A percentile compares a stretch with the other conserved stretches of the same genome.
Evolutionary conservation across 1,140 invertebrate species (phyloP).

Genomic region (Neodiprion virginianus): DNA sequence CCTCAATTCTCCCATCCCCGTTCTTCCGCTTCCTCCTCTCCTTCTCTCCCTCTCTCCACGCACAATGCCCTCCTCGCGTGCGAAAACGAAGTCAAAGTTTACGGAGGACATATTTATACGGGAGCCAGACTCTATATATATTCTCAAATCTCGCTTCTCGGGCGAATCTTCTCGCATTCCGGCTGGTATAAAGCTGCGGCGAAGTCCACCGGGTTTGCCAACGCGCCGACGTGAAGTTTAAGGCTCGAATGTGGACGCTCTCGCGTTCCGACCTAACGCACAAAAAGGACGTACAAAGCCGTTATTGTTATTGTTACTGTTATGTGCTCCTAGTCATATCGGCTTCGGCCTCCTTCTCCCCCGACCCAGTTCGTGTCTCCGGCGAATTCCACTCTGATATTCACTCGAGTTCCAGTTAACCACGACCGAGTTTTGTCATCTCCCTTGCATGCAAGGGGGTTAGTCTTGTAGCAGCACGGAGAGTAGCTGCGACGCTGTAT

Average conservation of each 20-base stretch:
- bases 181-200: neutral
- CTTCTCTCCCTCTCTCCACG: conserved; percentile 21
- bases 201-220: neutral
- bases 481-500: too few relatives aligned
- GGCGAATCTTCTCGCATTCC: too few relatives aligned
- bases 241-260: neutral
- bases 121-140: neutral
- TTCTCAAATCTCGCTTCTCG: neutral
- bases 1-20: conserved; percentile 21
- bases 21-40: conserved; percentile 25
- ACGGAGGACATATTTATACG: neutral
- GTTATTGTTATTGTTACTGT: conserved; percentile 7
- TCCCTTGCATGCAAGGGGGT: neutral
- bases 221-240: neutral
- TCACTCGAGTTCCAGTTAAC: neutral
- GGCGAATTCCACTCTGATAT: neutral
- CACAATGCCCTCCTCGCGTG: conserved; percentile 27
- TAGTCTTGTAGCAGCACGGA: too few relatives aligned
- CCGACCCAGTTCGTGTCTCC: neutral
- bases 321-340: conserved; percentile 7
- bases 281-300: conserved; percentile 1
- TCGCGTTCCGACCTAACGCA: neutral
- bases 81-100: conserved; percentile 15
- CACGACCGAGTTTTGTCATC: neutral
- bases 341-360: neutral